Base-by-base conservation (phyloP, 2,113 vertebrate genomes). In the Litocranius walleri region DNA sequence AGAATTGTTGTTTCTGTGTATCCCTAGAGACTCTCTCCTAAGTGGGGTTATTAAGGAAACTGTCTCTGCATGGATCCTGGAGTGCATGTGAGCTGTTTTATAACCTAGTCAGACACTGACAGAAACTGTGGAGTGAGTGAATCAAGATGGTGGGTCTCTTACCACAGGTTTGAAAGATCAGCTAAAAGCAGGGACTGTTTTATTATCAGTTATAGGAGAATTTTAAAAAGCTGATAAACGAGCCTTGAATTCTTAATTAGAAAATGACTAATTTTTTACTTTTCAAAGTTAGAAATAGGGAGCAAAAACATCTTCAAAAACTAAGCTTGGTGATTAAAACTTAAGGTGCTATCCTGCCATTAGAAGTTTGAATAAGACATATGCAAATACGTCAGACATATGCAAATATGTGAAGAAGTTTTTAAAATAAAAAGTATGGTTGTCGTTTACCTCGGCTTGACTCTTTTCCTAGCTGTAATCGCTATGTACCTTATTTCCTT, bases 231-330 rank as follows among this genome's bases (percentile, higher is more conserved):
- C 59, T n/a, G 52, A 91, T 15, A 94, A 87, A 74, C 13, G 40
- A 82, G 8, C n/a, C 52, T 54, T 88, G 48, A 77, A 84, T 93
- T 61, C 23, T 93, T 90, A 90, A 90, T 88, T 92, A 45, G 84
- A 33, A 95, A 92, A 74, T 40, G 6, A 81, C 29, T 62, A 59
- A 80, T 81, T 36, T 29, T n/a, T 84, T 91, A 17, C 17, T 54
- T 96, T 95, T 89, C 30, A 29, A 96, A 71, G 36, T 78, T 43
- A 62, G 8, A 97, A 52, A 97, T 77, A 91, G 19, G 7, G 12
- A 71, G 14, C 50, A 64, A 86, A 88, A 85, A 80, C 56, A 52
- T 48, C 23, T 27, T 81, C 15, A 90, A 19, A 29, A 91, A 36
- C 14, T 21, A 10, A 2, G 4, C 5, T 29, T 57, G 8, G 15